These are phyloP conservation scores for Artibeus lituratus DNA, from an alignment of 2,797 vertebrate genomes.

Conservation along the genomic window DNA sequence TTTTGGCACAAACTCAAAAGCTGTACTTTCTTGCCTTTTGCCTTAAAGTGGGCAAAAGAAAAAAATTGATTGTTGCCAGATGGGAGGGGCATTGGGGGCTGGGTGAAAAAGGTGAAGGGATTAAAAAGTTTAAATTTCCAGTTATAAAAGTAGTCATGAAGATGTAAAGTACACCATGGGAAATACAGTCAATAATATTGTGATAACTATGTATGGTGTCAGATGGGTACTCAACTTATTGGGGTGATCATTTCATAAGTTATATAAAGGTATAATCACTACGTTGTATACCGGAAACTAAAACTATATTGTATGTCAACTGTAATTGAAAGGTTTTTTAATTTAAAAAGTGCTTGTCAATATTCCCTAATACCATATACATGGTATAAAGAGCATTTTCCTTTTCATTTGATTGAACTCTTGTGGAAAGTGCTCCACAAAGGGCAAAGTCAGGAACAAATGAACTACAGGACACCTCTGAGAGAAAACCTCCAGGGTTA, in stretches of 20 bases:
- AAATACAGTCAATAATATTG: neutral
- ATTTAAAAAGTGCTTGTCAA: neutral
- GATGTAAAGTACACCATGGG: neutral
- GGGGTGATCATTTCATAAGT: neutral
- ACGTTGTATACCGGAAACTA: neutral
- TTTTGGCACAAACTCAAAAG: slow-evolving; percentile 35
- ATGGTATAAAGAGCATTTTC: neutral
- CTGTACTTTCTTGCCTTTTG: slow-evolving; percentile 34
- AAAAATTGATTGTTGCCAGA: neutral
- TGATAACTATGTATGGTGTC: neutral
- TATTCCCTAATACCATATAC: neutral
- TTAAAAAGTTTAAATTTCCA: neutral
- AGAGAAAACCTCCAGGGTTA: neutral
- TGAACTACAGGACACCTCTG: neutral
- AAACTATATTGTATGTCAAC: neutral
- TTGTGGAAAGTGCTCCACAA: slow-evolving; percentile 52
- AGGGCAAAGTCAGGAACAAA: neutral
- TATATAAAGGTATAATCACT: neutral
- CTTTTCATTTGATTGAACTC: neutral
- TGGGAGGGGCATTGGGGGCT: too few relatives aligned
- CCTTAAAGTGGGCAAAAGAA: slow-evolving; percentile 55
- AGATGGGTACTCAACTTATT: neutral
- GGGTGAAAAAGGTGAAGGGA: neutral
- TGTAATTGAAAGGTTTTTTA: neutral
- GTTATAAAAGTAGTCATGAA: neutral